Evolutionary conservation across 64 coral and sea anemone species (phyloP).

Genomic region (Pachyseris speciosa): DNA sequence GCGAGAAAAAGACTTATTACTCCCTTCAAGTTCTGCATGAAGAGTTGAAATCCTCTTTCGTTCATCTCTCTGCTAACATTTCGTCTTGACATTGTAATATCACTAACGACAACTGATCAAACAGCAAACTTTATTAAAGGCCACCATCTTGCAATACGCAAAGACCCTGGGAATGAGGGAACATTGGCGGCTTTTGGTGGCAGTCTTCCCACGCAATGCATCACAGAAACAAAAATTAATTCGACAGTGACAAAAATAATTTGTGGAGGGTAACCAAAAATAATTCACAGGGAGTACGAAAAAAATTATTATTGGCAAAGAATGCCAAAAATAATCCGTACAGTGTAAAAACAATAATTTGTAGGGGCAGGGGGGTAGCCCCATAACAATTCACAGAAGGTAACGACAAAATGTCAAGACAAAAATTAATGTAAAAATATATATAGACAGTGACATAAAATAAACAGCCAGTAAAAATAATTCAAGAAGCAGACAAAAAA

Average conservation of each 20-base stretch:
- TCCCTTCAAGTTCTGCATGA: conserved; percentile 4
- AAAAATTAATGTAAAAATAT: background rate
- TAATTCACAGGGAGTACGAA: no score
- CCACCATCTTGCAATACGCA: no score
- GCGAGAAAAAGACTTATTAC: background rate
- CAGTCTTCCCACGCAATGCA: no score
- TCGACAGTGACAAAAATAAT: no score
- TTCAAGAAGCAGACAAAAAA: background rate
- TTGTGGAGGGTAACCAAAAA: no score
- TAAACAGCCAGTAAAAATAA: background rate
- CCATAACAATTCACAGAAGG: background rate
- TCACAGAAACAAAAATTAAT: no score
- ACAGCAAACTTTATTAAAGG: no score
- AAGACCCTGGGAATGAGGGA: no score
- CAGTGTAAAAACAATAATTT: background rate
- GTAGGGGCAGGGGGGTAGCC: no score
- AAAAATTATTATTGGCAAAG: no score
- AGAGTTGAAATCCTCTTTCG: conserved; percentile 1
- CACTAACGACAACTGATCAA: no score
- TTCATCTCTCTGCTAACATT: conserved; percentile 4
- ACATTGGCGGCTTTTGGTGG: no score
- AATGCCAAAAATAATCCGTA: background rate
- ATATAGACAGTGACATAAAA: background rate
- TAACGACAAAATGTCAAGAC: background rate
- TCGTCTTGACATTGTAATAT: background rate